phyloP scores from a whole-genome alignment of 2,888 invertebrate species.

The Apomyelois bistriatella region DNA sequence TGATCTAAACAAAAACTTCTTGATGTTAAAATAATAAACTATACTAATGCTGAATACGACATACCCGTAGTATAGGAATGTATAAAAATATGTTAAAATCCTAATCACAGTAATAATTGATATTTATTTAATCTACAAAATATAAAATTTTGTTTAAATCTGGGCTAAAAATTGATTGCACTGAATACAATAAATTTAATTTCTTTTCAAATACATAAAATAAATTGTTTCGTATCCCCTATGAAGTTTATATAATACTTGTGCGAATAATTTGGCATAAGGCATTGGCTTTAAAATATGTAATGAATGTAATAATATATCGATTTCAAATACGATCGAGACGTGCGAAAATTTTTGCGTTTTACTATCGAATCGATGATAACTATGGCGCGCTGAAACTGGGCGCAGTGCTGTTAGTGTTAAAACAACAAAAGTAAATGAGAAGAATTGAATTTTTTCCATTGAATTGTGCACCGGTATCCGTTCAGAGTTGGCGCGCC shows the following conservation, averaged over 20 bases:
- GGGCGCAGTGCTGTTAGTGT: too few species aligned
- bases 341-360: too few species aligned
- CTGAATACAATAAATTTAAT: neutral
- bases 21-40: constrained; percentile 12
- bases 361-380: too few species aligned
- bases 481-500: too few species aligned
- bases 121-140: constrained; percentile 26
- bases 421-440: too few species aligned
- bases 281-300: constrained; percentile 35
- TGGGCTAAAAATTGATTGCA: neutral
- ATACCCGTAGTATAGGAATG: constrained; percentile 76
- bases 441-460: too few species aligned
- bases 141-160: neutral
- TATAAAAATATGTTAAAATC: constrained; percentile 71
- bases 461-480: too few species aligned
- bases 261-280: constrained; percentile 42
- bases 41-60: constrained; percentile 23
- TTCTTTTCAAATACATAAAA: neutral
- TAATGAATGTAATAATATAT: neutral
- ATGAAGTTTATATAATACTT: constrained; percentile 6
- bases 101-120: constrained; percentile 61
- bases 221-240: neutral
- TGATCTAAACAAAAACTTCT: neutral
- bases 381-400: too few species aligned
- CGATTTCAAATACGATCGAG: too few species aligned